Conservation (phyloP, 1,140 invertebrate genomes). For the Wiebesia pumilae region DNA sequence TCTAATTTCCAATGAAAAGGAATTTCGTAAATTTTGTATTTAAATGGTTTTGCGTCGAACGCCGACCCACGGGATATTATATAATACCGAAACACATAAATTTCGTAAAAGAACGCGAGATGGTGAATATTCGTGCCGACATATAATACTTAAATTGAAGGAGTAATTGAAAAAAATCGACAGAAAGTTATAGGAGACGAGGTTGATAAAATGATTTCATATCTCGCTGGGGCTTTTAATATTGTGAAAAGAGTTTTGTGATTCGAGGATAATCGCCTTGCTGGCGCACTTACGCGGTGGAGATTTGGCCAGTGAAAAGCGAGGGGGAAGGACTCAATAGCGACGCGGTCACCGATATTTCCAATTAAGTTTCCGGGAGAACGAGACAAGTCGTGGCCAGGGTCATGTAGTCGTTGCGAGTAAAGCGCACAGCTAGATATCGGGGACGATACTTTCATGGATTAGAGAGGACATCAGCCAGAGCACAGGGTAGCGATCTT, state of each 20-base stretch:
- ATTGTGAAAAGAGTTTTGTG: conserved; percentile 2
- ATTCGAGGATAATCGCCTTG: conserved; percentile 6
- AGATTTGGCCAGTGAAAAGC: background rate
- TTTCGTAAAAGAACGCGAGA: background rate
- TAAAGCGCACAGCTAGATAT: conserved; percentile 35
- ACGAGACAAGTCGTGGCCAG: background rate
- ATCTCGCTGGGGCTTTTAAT: background rate
- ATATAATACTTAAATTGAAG: background rate
- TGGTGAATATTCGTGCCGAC: background rate
- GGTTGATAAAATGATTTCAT: background rate
- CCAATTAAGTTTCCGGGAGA: conserved; percentile 64
- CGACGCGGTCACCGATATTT: conserved; percentile 58
- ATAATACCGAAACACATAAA: too few species aligned
- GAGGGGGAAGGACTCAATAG: conserved; percentile 6
- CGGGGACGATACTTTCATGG: conserved; percentile 60
- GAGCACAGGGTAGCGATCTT: conserved; percentile 40
- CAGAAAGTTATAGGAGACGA: background rate
- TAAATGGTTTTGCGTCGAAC: too few species aligned
- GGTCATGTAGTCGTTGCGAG: background rate
- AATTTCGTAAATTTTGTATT: too few species aligned
- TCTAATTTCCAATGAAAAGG: too few species aligned
- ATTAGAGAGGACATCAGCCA: conserved; percentile 56
- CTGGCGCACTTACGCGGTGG: conserved; percentile 8
- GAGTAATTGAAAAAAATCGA: background rate
- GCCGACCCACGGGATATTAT: too few species aligned